Evolutionary conservation across 2,113 vertebrate species (phyloP).

Genomic region (Otus sunia): DNA sequence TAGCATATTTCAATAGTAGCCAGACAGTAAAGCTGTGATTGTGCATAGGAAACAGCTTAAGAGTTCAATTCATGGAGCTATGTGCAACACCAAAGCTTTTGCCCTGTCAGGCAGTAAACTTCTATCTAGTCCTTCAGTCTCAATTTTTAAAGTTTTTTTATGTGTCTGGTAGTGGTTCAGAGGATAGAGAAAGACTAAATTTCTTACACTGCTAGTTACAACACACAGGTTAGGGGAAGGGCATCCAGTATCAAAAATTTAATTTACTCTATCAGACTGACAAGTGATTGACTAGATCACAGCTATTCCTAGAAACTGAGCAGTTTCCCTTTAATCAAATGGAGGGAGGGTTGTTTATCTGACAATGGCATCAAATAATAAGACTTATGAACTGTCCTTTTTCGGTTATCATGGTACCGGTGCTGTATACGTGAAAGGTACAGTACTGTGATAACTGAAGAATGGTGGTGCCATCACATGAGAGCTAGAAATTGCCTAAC

Average conservation of each 20-base stretch:
- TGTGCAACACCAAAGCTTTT: neutral
- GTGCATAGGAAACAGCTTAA: neutral
- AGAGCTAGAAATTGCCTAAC: neutral
- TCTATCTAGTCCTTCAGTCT: neutral
- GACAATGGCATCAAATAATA: neutral
- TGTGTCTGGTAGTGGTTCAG: neutral
- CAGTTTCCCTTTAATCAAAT: neutral
- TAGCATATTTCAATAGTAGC: neutral
- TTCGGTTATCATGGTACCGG: conserved; percentile 99
- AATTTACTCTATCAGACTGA: neutral
- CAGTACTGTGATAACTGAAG: conserved; percentile 99
- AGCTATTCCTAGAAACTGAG: neutral
- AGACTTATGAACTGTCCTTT: conserved; percentile 95
- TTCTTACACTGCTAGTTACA: neutral
- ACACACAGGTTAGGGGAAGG: neutral
- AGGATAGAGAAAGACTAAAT: neutral
- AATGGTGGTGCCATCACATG: conserved; percentile 96
- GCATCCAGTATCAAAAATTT: neutral
- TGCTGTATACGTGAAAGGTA: conserved; percentile 98
- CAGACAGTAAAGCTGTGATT: neutral
- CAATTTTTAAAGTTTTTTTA: neutral
- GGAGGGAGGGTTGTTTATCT: neutral
- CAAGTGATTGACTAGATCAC: neutral
- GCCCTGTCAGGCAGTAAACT: accelerated
- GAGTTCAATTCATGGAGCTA: neutral